Evolutionary conservation across 2,888 invertebrate genomes (phyloP), one percentile per base, ranked within the genome.

Genomic region (Caenorhabditis angaria): DNA sequence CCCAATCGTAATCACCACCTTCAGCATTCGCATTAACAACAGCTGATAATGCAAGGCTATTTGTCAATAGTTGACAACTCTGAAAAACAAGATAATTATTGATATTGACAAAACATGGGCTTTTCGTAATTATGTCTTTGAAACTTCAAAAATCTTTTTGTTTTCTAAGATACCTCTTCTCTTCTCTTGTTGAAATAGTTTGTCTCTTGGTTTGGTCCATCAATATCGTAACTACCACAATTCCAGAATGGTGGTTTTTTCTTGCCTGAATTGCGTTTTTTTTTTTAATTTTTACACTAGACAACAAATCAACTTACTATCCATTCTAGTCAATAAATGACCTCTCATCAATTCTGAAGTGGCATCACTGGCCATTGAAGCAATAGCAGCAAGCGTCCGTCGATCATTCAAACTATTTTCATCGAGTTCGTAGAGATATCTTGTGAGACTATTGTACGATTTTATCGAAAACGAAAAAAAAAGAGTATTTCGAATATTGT

Each of bases 61-160:
- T 82, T 0, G 80, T 75, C 57, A 82, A 74, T 0, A 81, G 54
- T 62, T 82, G 78, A 32, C 80, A 77, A 29, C 80, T 75, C 82
- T 82, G 61, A 28, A 73, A 59, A 53, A 20, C 6, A 8, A 10
- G 5, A 12, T n/a, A 5, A 48, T 48, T n/a, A 10, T 8, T 48
- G n/a, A 48, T 48, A 48, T 32, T 8, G 12, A 32, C 5, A 32
- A 32, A 32, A 32, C 32, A 32, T 32, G 10, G 5, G 5, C 32
- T 32, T 32, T 10, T 32, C 6, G 10, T 10, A 32, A 32, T 10
- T 32, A 5, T 8, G 32, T 10, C 32, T 32, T 32, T 32, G n/a
- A n/a, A n/a, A n/a, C n/a, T n/a, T n/a, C n/a, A n/a, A n/a, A n/a
- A n/a, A 10, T 48, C 48, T 54, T 14, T 54, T 4, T 54, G 14